phyloP scores from a whole-genome alignment of 2,888 invertebrate species.

The Dryocosmus kuriphilus region DNA sequence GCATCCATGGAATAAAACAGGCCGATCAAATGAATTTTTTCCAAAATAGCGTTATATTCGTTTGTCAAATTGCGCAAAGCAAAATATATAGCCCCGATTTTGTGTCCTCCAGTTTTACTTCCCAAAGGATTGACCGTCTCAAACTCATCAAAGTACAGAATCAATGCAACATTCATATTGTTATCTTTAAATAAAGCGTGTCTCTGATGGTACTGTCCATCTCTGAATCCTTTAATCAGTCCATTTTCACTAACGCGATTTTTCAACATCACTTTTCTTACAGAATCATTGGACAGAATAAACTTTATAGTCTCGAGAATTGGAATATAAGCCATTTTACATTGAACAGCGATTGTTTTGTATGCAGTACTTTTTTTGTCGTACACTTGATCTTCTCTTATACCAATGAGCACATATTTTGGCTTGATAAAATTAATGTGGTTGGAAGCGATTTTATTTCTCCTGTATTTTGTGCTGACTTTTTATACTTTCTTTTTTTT shows the following conservation, averaged over 20 bases:
- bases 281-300: constrained; percentile 31
- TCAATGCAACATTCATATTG: constrained; percentile 39
- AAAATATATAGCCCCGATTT: constrained; percentile 51
- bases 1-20: constrained; percentile 49
- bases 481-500: constrained; percentile 12
- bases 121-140: constrained; percentile 52
- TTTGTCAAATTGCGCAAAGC: constrained; percentile 49
- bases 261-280: constrained; percentile 6
- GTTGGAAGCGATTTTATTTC: constrained; percentile 4
- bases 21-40: constrained; percentile 47
- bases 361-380: constrained; percentile 40
- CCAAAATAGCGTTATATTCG: constrained; percentile 49
- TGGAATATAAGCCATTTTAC: constrained; percentile 44
- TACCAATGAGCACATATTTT: constrained; percentile 40
- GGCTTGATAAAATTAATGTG: constrained; percentile 47
- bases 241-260: constrained; percentile 15
- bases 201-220: constrained; percentile 45
- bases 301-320: constrained; percentile 42
- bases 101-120: constrained; percentile 49
- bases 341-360: constrained; percentile 42
- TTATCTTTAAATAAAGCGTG: constrained; percentile 42
- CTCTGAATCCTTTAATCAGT: constrained; percentile 29
- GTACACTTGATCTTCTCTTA: constrained; percentile 45
- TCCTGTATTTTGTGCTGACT: constrained; percentile 19
- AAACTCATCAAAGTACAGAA: constrained; percentile 51